Evolutionary conservation across 92 coral and sea anemone species (phyloP).

Genomic region (Palythoa grandis): DNA sequence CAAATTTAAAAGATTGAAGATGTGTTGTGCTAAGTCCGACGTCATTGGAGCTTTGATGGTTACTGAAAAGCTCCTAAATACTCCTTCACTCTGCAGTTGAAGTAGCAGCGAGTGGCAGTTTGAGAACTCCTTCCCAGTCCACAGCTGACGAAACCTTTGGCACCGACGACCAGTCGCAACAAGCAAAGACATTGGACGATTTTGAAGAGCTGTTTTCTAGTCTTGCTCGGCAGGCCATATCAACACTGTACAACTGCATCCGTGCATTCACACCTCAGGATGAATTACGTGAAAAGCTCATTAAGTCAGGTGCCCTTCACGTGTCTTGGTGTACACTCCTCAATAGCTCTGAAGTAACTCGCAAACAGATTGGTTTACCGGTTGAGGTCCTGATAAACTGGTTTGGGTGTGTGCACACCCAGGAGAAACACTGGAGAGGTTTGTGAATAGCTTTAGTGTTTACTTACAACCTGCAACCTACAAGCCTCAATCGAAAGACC

Average conservation of each 20-base stretch:
- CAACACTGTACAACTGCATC: constrained; percentile 88
- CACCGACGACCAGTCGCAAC: constrained; percentile 62
- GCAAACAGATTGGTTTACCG: constrained; percentile 81
- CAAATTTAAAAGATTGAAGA: too few species aligned
- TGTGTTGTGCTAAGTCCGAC: too few species aligned
- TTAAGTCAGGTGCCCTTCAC: constrained; percentile 78
- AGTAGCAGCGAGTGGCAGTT: constrained; percentile 54
- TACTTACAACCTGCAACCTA: too few species aligned
- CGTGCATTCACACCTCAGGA: constrained; percentile 68
- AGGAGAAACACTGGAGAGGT: constrained; percentile 76
- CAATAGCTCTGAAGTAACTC: constrained; percentile 69
- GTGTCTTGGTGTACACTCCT: constrained; percentile 88
- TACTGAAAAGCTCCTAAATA: too few species aligned
- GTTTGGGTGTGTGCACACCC: constrained; percentile 61
- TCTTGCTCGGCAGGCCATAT: constrained; percentile 77
- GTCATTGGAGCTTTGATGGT: too few species aligned
- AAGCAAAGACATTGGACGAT: constrained; percentile 69
- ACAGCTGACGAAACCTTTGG: constrained; percentile 12
- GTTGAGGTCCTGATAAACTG: constrained; percentile 79
- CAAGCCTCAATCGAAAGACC: too few species aligned
- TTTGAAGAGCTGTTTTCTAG: constrained; percentile 86
- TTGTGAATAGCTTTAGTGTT: neutral
- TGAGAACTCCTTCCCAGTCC: constrained; percentile 47
- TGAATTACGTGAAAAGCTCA: constrained; percentile 70
- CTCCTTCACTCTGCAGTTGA: constrained; percentile 39